Base-by-base conservation (phyloP, 2,797 vertebrate species). In the Chelonia mydas region DNA sequence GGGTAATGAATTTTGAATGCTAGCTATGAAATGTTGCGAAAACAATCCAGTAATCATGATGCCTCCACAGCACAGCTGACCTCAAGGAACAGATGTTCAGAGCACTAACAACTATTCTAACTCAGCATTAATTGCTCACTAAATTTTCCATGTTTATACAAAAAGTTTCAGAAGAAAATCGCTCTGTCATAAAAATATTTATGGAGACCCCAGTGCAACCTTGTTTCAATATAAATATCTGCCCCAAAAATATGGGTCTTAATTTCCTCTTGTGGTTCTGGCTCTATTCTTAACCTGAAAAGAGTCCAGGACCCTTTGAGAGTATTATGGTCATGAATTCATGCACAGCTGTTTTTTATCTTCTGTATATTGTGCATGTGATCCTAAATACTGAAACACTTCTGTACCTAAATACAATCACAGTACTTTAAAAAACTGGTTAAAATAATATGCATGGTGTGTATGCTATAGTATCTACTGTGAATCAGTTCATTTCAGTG, bases 171-270 rank as follows among this genome's bases (percentile, higher is more conserved):
- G 68, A 0, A 7, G 78, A n/a, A 81, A 50, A 54, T 17, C 23
- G 33, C 45, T 86, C 92, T 76, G 16, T 87, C 59, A 4, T 61
- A 31, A 61, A 61, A 61, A 61, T 61, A 61, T 61, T 33, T 61
- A 61, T 61, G 12, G 61, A 65, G 61, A 31, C 6, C 25, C 61
- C 33, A 90, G 17, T 76, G 37, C 59, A 91, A n/a, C 5, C 4
- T 86, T 81, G 12, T 88, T 93, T 94, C 88, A 94, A 88, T 86
- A 55, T 61, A 92, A 37, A 5, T 92, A 72, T 79, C 54, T 88
- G 45, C 6, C 65, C 76, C 53, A 79, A 55, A 61, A 10, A 51
- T n/a, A n/a, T 65, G 59, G 16, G 23, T 72, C 91, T 95, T 95
- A 79, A 91, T 91, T 86, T 65, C 76, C 91, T 68, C n/a, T 28